Evolutionary conservation across 1,140 invertebrate species (phyloP).

Genomic region (Lerema accius): DNA sequence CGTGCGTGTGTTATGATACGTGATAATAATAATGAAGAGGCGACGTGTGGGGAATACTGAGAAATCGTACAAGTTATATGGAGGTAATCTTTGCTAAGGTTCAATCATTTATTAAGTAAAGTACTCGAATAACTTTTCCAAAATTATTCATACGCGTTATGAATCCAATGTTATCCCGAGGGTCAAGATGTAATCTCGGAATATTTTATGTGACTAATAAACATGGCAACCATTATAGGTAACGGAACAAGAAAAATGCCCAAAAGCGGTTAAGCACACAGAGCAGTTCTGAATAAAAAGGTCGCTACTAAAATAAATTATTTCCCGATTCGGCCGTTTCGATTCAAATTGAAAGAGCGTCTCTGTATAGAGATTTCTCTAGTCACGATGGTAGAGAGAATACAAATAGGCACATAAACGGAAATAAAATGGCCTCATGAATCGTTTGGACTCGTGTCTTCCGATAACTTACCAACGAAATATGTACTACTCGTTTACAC

Average conservation of each 20-base stretch:
- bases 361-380: slow-evolving; percentile 71
- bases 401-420: slow-evolving; percentile 78
- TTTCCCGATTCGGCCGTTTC: slow-evolving; percentile 70
- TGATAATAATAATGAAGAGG: slow-evolving; percentile 28
- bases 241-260: slow-evolving; percentile 47
- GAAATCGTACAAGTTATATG: slow-evolving; percentile 6
- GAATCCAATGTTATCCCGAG: not conserved
- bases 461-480: slow-evolving; percentile 49
- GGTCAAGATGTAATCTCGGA: slow-evolving; percentile 2
- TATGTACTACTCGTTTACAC: slow-evolving; percentile 41
- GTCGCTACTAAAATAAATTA: slow-evolving; percentile 68
- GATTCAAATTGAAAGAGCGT: slow-evolving; percentile 77
- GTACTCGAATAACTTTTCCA: slow-evolving; percentile 2
- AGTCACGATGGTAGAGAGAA: slow-evolving; percentile 67
- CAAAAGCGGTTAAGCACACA: slow-evolving; percentile 51
- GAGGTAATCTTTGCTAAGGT: not conserved
- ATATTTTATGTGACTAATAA: slow-evolving; percentile 25
- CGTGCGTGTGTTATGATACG: slow-evolving; percentile 25
- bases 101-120: slow-evolving; percentile 3
- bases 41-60: slow-evolving; percentile 20
- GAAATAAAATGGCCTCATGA: slow-evolving; percentile 73
- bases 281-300: slow-evolving; percentile 60
- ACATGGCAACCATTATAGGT: slow-evolving; percentile 40
- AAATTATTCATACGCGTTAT: slow-evolving; percentile 1
- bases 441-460: slow-evolving; percentile 59